Percentiles rank a stretch among this genome's conserved stretches.
Conservation (phyloP, 2,797 vertebrate species). For the Molossus alvarezi region DNA sequence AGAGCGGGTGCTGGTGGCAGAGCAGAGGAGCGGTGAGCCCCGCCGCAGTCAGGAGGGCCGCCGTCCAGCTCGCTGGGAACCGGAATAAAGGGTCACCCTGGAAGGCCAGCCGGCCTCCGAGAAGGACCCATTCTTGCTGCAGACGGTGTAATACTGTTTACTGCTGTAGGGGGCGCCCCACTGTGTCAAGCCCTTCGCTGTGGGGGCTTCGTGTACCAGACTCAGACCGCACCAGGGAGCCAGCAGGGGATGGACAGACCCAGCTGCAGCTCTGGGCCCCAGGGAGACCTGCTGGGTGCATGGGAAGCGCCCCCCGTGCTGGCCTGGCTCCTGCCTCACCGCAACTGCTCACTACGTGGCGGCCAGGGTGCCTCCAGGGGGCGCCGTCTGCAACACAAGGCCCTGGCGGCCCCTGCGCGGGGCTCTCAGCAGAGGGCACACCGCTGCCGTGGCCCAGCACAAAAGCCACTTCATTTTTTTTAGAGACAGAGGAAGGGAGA, state of each 20-base stretch:
- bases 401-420: rapidly evolving
- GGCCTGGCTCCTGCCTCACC: no score
- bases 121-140: not conserved
- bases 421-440: rapidly evolving
- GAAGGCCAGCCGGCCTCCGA: not conserved
- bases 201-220: no score
- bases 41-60: no score
- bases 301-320: no score
- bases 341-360: no score
- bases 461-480: not conserved
- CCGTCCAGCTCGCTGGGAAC: not conserved
- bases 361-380: rapidly evolving
- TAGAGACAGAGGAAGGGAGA: no score
- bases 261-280: no score
- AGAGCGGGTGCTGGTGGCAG: not conserved
- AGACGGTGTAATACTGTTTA: not conserved
- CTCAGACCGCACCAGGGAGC: not conserved
- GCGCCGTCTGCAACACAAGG: rapidly evolving
- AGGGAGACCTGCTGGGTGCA: no score
- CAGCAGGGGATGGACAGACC: no score
- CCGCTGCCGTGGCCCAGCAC: no score
- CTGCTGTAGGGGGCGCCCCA: not conserved
- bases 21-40: no score
- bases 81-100: not conserved
- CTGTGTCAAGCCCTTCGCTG: not conserved